Base-by-base conservation (phyloP, 2,113 vertebrate species). In the Ivindomyrus marchei region DNA sequence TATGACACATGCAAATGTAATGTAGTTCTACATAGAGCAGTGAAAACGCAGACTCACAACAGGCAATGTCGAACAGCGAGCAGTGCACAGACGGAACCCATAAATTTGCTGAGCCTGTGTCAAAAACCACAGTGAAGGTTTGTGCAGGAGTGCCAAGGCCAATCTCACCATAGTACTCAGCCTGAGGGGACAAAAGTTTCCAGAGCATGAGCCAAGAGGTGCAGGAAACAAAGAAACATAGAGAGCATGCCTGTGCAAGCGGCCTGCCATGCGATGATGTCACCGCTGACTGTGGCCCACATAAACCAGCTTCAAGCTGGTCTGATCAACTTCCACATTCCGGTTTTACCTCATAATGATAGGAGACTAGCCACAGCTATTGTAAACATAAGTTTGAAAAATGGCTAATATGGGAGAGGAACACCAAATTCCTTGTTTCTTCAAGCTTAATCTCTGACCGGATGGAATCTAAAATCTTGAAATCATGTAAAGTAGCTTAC, bases 81-180 rank as follows among this genome's bases (percentile, higher is more conserved):
- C 98, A 99, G 93, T 97, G 96, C 45, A 97, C 3, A 0, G 98
- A 99, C 0, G 98, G 98, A 31, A 99, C 98, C 98, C 98, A 99
- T 84, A 99, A 96, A 94, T 99, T 99, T 93, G 98, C 97, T 3
- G 98, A 99, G 3, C 98, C 98, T 0, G 98, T 99, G 94, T 99
- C 98, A 0, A 99, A 99, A 92, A 99, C 96, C 27, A 99, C 98
- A 0, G 97, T 98, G 94, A 99, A 99, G 80, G 88, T 91, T 95
- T 99, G 98, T 0, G 96, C 95, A 0, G 98, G 98, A 0, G 97
- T 98, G 0, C 98, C 98, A 0, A 99, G 97, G 83, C 96, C 90
- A 0, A 99, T 99, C 91, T 94, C 95, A 0, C 98, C 98, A 0
- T 96, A 99, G 94, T 99, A 99, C 95, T 99, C 98, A 13, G 98